A percentile compares a stretch with the other conserved stretches of the same genome.
Evolutionary conservation across 2,888 invertebrate species (phyloP).

Genomic region (Itoplectis maculator): DNA sequence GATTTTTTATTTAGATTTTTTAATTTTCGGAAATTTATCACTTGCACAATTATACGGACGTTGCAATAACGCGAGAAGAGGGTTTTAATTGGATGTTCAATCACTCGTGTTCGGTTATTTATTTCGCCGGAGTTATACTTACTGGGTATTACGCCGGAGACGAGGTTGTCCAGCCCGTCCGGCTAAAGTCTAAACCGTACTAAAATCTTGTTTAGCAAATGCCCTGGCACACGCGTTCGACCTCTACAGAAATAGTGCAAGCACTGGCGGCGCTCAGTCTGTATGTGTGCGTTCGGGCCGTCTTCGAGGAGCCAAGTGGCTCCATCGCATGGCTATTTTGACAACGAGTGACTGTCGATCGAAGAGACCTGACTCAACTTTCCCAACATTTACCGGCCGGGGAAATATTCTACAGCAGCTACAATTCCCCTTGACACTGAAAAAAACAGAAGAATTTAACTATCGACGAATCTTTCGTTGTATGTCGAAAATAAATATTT

Average conservation of each 20-base stretch:
- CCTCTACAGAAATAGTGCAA: conserved; percentile 73
- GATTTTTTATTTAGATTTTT: not conserved
- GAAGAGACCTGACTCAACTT: conserved; percentile 1
- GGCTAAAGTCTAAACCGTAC: conserved; percentile 74
- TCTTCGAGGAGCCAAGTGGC: conserved; percentile 41
- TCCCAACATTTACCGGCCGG: not conserved
- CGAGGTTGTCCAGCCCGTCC: conserved; percentile 68
- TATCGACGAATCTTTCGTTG: no score
- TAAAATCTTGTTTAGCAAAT: conserved; percentile 72
- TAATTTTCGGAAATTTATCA: not conserved
- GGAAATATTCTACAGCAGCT: no score
- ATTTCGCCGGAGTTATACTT: conserved; percentile 62
- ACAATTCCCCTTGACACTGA: no score
- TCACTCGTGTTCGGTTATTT: conserved; percentile 19
- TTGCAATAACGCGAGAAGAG: not conserved
- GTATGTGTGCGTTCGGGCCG: conserved; percentile 29
- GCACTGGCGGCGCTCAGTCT: conserved; percentile 45
- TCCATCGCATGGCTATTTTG: conserved; percentile 59
- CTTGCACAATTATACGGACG: conserved; percentile 1
- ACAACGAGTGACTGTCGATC: not conserved
- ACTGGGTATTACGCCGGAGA: conserved; percentile 65
- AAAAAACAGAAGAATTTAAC: no score
- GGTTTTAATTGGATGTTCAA: not conserved
- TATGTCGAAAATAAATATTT: no score
- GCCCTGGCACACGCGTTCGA: conserved; percentile 72